Evolutionary conservation across 2,888 invertebrate species (phyloP).

Genomic region (Troides oblongomaculatus): DNA sequence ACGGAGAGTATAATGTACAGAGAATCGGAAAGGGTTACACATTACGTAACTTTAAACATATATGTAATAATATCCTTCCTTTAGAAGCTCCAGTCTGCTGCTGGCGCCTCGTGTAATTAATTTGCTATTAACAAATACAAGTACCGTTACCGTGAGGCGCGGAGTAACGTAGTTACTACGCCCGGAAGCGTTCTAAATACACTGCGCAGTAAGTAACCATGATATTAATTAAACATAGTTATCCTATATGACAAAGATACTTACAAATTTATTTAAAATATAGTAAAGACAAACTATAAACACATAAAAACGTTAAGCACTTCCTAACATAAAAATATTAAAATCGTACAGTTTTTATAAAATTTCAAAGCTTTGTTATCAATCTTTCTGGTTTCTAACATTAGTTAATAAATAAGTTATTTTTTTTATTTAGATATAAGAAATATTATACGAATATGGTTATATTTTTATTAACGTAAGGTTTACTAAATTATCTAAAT

Average conservation of each 20-base stretch:
- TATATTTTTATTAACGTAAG: too few species aligned
- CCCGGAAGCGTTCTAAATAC: slow-evolving; percentile 20
- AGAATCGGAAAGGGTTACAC: not conserved
- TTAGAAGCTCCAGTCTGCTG: slow-evolving; percentile 44
- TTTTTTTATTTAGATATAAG: too few species aligned
- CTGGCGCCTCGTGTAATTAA: slow-evolving; percentile 58
- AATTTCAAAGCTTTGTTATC: too few species aligned
- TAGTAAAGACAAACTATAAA: not conserved
- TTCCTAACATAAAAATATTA: not conserved
- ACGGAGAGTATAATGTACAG: too few species aligned
- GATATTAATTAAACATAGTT: not conserved
- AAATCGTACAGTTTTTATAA: too few species aligned
- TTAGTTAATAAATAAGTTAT: too few species aligned
- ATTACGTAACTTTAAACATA: slow-evolving; percentile 65
- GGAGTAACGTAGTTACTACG: slow-evolving; percentile 6
- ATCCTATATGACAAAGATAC: not conserved
- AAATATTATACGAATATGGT: too few species aligned
- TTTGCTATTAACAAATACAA: slow-evolving; percentile 57
- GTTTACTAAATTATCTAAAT: too few species aligned
- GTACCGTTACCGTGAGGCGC: slow-evolving; percentile 32
- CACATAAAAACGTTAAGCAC: too few species aligned
- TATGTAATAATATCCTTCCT: slow-evolving; percentile 56
- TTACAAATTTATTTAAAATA: not conserved
- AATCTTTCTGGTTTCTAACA: too few species aligned
- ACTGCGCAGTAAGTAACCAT: slow-evolving; percentile 9